Evolutionary conservation across 2,888 invertebrate species (phyloP), one percentile per base, ranked within the genome.

Genomic region (Apodemia zela): DNA sequence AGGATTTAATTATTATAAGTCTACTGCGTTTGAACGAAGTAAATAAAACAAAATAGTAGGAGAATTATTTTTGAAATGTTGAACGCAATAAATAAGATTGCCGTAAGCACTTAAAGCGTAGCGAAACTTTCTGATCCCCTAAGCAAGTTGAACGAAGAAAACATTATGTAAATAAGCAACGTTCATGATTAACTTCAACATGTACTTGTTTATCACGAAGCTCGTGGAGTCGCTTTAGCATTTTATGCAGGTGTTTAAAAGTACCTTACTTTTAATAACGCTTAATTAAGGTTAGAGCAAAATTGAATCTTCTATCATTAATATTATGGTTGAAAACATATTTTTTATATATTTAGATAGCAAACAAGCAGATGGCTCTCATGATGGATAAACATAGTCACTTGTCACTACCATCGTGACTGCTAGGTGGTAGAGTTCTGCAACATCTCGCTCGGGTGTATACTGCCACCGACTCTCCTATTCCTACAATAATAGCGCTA

Each of bases 121-220:
- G 68, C 61, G 67, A 75, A 85, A 82, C 75, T 83, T 85, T 82
- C 72, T 78, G 75, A 79, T 77, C 78, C 74, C 74, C 74, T 73
- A 78, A 77, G 75, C 75, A 80, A 82, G 75, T 80, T 76, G 77
- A 77, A 79, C 82, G 82, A 80, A 83, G 80, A 78, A 76, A 82
- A 81, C 85, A 83, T 87, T 88, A 89, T 89, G 89, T 86, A 88
- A 89, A 89, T 87, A 80, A 78, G 81, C 71, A 73, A 68, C 75
- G 81, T 78, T 84, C 86, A 84, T 88, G 87, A 89, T 89, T 85
- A 87, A 88, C 86, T 87, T 77, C 71, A 66, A 69, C 73, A 68
- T 62, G 62, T 62, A 59, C 49, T 64, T 62, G 65, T 63, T 68
- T 69, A 68, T 65, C 68, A 63, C 65, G 64, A 62, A 57, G 25